Percentiles rank a stretch among this genome's conserved stretches.
Conservation (phyloP, 2,888 invertebrate species). For the Cacoxenus indagator region DNA sequence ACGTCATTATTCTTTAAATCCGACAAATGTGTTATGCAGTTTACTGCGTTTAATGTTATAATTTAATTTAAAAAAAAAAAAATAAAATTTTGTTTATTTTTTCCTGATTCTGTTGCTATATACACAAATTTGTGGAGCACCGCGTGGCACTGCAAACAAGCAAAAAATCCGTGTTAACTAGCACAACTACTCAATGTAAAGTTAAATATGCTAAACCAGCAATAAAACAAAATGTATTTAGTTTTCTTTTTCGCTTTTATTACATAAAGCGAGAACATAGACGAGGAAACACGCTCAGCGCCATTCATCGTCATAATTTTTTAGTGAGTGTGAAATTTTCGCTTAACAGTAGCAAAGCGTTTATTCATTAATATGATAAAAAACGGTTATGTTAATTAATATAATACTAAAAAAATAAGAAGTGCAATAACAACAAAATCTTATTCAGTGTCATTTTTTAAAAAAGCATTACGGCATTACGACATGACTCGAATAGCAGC, state of each 20-base stretch:
- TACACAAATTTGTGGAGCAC: neutral
- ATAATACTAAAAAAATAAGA: slow-evolving; percentile 36
- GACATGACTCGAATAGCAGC: slow-evolving; percentile 52
- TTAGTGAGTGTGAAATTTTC: neutral
- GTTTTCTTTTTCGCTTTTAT: neutral
- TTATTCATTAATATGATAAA: slow-evolving; percentile 5
- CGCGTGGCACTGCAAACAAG: neutral
- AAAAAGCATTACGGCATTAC: slow-evolving; percentile 44
- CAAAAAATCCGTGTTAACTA: slow-evolving; percentile 2
- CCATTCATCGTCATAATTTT: slow-evolving; percentile 13
- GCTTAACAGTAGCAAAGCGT: neutral
- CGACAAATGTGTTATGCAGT: too few species aligned
- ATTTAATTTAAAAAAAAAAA: too few species aligned
- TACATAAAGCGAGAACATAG: neutral
- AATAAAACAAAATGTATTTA: too few species aligned
- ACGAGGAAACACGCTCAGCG: neutral
- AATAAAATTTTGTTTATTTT: too few species aligned
- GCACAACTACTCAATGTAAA: slow-evolving; percentile 11
- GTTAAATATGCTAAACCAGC: slow-evolving; percentile 1
- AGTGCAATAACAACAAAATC: slow-evolving; percentile 61
- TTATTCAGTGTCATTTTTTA: slow-evolving; percentile 57
- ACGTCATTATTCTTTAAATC: too few species aligned
- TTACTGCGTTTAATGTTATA: too few species aligned
- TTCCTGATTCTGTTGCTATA: slow-evolving; percentile 1
- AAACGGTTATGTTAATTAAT: neutral